Conservation (phyloP, 2,888 invertebrate genomes). For the Perdita meconis region DNA sequence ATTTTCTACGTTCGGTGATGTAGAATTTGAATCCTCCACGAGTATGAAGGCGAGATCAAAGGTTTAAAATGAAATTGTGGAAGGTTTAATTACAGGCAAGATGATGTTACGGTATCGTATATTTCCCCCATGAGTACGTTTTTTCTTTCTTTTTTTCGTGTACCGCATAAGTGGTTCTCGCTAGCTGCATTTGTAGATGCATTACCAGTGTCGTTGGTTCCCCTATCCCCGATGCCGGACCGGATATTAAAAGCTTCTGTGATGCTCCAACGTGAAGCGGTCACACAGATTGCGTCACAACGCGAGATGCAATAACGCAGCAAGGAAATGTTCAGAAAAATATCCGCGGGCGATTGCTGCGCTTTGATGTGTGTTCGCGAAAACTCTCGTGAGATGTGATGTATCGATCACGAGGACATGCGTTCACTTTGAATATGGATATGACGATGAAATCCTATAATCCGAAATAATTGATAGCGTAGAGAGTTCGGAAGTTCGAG, state of each 20-base stretch:
- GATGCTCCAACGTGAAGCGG: not conserved
- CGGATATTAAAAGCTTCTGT: constrained; percentile 25
- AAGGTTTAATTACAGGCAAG: not conserved
- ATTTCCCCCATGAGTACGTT: not conserved
- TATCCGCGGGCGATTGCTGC: not conserved
- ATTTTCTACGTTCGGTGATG: too few species aligned
- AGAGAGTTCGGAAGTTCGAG: constrained; percentile 29
- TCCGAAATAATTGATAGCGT: constrained; percentile 26
- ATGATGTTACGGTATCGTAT: not conserved
- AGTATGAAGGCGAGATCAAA: too few species aligned
- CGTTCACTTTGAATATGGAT: too few species aligned
- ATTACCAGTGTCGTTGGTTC: not conserved
- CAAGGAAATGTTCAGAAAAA: constrained; percentile 14
- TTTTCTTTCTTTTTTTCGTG: not conserved
- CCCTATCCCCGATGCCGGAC: not conserved
- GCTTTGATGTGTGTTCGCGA: not conserved
- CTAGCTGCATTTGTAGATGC: not conserved
- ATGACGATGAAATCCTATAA: constrained; percentile 22
- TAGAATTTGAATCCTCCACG: too few species aligned
- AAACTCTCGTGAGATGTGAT: not conserved
- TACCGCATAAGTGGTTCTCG: not conserved
- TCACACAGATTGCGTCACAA: not conserved
- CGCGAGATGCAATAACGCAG: not conserved
- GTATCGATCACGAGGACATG: too few species aligned
- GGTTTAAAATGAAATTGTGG: not conserved